Base-by-base conservation (phyloP, 2,113 vertebrate genomes). In the Gymnorhina tibicen region DNA sequence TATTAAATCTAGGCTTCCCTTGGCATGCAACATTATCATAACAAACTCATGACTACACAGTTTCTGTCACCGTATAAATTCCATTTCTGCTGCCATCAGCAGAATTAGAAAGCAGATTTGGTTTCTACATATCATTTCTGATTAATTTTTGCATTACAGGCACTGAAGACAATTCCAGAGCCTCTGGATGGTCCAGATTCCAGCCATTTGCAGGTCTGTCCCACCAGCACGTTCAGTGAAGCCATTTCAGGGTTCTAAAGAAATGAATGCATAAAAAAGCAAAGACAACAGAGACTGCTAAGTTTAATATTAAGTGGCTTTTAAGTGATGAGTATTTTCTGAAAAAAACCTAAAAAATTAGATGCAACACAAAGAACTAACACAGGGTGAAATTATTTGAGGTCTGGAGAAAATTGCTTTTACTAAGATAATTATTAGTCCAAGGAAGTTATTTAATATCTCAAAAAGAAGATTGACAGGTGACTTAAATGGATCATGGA, bases 51-150 rank as follows among this genome's bases (percentile, higher is more conserved):
- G 79, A 91, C 91, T 86, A 6, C 91, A 70, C 27, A 8, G 76
- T 93, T 87, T 62, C 70, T 94, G 91, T 73, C 86, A 50, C 86
- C 78, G 18, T 18, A 24, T 74, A 75, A 66, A 56, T 44, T 37
- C 80, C 58, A 30, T 28, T 78, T 49, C 46, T 95, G 88, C 96
- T 85, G 68, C 60, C 49, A 58, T 95, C 92, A 95, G 95, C 93
- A 96, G 56, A 92, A 94, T 81, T 46, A 27, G 73, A 84, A 60
- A 21, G 64, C 64, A 91, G 93, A 88, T 90, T 83, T 67, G 44
- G 79, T 91, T 93, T 77, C 83, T 88, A 42, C 19, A 18, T 10
- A 79, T 79, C 17, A 22, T 56, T 91, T 84, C 52, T 86, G 85
- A 90, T 79, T 50, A 74, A 63, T 63, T 75, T 81, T 52, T 78